Evolutionary conservation across 2,113 vertebrate species (phyloP).

Genomic region (Daboia siamensis): DNA sequence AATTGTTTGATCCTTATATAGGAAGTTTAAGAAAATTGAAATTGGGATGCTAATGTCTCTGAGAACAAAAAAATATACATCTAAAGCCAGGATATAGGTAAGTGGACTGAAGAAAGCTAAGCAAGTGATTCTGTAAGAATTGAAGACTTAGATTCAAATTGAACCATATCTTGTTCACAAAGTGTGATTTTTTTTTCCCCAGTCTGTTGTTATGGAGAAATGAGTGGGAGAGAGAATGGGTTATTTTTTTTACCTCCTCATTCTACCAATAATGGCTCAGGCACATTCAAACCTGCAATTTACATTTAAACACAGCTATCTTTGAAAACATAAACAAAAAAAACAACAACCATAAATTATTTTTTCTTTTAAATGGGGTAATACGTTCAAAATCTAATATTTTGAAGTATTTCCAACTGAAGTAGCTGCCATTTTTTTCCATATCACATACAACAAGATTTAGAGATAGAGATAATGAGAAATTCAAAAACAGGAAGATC

Average conservation of each 20-base stretch:
- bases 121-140: neutral
- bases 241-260: neutral
- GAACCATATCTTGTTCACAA: neutral
- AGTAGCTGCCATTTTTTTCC: neutral
- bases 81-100: neutral
- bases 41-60: neutral
- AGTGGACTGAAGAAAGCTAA: neutral
- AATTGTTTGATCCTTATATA: conserved; percentile 19
- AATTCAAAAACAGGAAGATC: neutral
- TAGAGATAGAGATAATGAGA: neutral
- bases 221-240: neutral
- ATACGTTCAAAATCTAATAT: neutral
- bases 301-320: neutral
- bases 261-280: neutral
- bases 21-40: conserved; percentile 9
- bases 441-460: too few species aligned
- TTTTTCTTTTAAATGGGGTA: neutral
- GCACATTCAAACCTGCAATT: neutral
- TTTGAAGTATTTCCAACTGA: neutral
- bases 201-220: neutral
- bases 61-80: neutral
- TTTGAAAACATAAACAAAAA: neutral
- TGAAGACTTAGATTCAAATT: neutral
- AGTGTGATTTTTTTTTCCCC: neutral
- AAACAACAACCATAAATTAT: neutral